Evolutionary conservation across 2,113 vertebrate species (phyloP), one percentile per base, ranked within the genome.

Genomic region (Rhea americana): DNA sequence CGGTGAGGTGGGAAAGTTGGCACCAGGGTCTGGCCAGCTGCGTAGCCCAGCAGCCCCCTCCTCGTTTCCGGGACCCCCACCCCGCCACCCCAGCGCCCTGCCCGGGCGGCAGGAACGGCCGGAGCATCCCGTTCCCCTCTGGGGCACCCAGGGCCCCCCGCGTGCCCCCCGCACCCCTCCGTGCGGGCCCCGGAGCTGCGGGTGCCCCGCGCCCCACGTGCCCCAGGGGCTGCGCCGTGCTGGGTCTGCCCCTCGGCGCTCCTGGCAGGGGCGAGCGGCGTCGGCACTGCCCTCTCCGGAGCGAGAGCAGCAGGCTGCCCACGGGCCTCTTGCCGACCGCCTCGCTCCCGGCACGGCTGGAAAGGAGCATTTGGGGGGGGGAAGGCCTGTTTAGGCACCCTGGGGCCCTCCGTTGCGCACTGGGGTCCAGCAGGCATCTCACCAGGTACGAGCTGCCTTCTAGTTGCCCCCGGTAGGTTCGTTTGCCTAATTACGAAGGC

Each of bases 1-100:
- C 92, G 80, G 56, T 89, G 51, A 94, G 95, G 95, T 95, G 95
- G 95, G 95, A 95, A 95, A 91, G 89, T 92, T 94, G 86, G 89
- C 94, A 90, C 95, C 2, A 1, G 51, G 84, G 81, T 72, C 84
- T 4, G n/a, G 78, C 93, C 94, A 92, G 95, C 93, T 95, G 94
- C n/a, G 18, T 50, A 81, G 91, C 77, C 70, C 80, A 3, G 3
- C 7, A 4, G 58, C 75, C 65, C 68, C 91, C 59, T 2, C 66
- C 83, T 3, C 11, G 66, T 85, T 91, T 89, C 90, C 95, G 94
- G 95, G n/a, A n/a, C n/a, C n/a, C n/a, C n/a, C n/a, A n/a, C 47
- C 67, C n/a, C 22, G n/a, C 59, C n/a, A 22, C n/a, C 37, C 47
- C 76, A 74, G 71, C 56, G 56, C 12, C 47, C 32, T 50, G 37